Evolutionary conservation across 2,888 invertebrate species (phyloP).

Genomic region (Lithophane ornitopus): DNA sequence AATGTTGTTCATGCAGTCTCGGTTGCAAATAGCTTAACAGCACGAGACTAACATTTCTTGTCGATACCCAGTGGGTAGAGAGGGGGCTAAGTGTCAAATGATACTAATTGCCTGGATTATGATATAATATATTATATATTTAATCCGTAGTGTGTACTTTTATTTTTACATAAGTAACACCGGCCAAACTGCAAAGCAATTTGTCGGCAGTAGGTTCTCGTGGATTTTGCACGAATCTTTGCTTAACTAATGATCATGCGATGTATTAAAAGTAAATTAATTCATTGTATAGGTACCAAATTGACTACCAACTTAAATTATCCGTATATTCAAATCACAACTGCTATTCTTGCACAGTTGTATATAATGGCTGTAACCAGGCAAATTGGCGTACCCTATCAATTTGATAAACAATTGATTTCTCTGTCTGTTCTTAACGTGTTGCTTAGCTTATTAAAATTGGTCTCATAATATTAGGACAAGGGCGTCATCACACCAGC

Average conservation of each 20-base stretch:
- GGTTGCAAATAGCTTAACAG: not conserved
- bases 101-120: not conserved
- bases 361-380: not conserved
- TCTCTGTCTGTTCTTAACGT: not conserved
- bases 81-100: not conserved
- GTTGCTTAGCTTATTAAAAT: not conserved
- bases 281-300: no score
- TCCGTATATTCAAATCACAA: not conserved
- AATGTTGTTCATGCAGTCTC: slow-evolving; percentile 10
- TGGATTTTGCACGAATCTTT: no score
- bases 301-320: no score
- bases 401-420: not conserved
- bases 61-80: not conserved
- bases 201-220: no score
- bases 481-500: not conserved
- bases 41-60: not conserved
- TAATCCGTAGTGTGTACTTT: no score
- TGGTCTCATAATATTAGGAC: not conserved
- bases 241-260: no score
- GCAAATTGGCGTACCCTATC: not conserved
- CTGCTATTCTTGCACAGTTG: not conserved
- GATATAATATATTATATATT: no score
- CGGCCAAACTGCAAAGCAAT: no score
- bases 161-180: no score
- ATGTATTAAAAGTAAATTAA: not conserved